Base-by-base conservation (phyloP, 2,113 vertebrate genomes). In the Anguilla japonica region DNA sequence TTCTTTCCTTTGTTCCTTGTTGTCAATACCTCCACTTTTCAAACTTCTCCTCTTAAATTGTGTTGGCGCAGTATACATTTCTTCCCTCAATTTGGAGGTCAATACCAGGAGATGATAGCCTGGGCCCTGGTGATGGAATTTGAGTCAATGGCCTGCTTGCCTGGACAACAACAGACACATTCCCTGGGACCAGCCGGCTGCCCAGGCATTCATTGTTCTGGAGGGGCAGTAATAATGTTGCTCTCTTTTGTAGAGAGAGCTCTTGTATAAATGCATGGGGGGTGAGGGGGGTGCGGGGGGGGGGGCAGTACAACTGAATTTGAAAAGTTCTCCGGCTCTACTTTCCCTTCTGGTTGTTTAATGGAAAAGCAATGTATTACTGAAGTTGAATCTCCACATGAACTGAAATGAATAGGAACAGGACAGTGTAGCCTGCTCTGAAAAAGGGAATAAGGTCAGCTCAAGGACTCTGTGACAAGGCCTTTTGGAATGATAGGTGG, bases 51-150 rank as follows among this genome's bases (percentile, higher is more conserved):
- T 46, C 85, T 57, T 71, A 63, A 84, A 83, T 78, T 67, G 18
- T 86, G 86, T 85, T 87, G 56, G 39, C 84, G 56, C 82, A 85
- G 82, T 75, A 71, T 39, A 84, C 29, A 82, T 85, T 87, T 85
- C 41, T 39, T 79, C 56, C 81, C 22, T 71, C 81, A 53, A 16
- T 85, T 56, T 46, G 43, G 75, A 43, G 83, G 86, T 85, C 87
- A 88, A 82, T 88, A 85, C 60, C n/a, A 67, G 50, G 50, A 84
- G 85, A 88, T 90, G 87, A 91, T 88, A 84, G 86, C 85, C 40
- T 40, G 40, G n/a, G 82, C 79, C 34, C 81, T 82, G 71, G 60
- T 89, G 80, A 90, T 87, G 83, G 88, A 88, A 90, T 87, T 79
- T 67, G 87, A 88, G 85, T 84, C 60, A 34, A 75, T 86, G 29